phyloP scores from a whole-genome alignment of 2,888 invertebrate genomes.

The Girardia tigrina region DNA sequence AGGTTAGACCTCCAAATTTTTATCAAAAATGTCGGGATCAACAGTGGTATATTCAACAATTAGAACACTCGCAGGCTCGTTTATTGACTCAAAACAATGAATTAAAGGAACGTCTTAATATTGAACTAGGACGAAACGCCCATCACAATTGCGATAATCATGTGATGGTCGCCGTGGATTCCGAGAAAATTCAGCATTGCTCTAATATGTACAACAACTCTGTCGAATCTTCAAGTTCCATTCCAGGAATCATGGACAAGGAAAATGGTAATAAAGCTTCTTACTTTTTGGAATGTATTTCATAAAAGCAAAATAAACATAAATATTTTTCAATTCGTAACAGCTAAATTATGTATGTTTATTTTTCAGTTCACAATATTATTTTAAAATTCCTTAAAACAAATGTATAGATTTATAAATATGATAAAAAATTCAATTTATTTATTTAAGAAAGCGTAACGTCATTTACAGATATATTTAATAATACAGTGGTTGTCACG shows the following conservation, averaged over 20 bases:
- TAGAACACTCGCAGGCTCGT: slow-evolving; percentile 66
- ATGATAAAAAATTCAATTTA: too few species aligned
- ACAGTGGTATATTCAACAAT: slow-evolving; percentile 66
- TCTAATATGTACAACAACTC: background rate
- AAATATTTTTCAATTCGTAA: too few species aligned
- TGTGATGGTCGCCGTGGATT: background rate
- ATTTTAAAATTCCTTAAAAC: too few species aligned
- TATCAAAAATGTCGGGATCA: slow-evolving; percentile 82
- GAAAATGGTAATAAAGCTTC: background rate
- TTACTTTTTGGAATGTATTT: too few species aligned
- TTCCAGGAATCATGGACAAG: background rate
- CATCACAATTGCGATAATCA: slow-evolving; percentile 6
- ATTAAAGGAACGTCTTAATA: slow-evolving; percentile 58
- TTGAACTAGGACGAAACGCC: slow-evolving; percentile 44
- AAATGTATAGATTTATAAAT: too few species aligned
- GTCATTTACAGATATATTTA: too few species aligned
- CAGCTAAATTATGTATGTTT: too few species aligned
- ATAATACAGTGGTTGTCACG: too few species aligned
- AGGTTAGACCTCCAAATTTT: slow-evolving; percentile 80
- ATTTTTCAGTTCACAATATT: too few species aligned
- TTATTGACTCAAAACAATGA: slow-evolving; percentile 68
- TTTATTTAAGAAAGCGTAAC: too few species aligned
- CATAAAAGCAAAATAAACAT: too few species aligned
- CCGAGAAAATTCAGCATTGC: background rate
- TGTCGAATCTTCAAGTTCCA: background rate